These are phyloP conservation scores for Petrocephalus sullivani DNA, from an alignment of 2,797 vertebrate genomes.

Conservation along the genomic window DNA sequence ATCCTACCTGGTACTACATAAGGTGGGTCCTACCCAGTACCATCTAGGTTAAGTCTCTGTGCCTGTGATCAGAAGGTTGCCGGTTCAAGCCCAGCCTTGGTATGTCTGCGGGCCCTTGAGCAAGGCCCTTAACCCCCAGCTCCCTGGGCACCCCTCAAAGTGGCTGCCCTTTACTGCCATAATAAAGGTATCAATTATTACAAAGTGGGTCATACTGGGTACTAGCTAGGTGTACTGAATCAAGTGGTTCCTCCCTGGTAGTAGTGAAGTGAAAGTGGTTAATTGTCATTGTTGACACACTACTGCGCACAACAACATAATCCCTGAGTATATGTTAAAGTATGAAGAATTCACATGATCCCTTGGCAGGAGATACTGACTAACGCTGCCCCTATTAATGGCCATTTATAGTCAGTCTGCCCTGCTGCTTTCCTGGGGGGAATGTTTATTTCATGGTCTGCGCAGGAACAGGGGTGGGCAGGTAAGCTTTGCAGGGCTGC, in stretches of 20 bases:
- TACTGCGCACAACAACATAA: not conserved
- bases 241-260: not conserved
- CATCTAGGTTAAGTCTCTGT: not conserved
- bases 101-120: too few relatives aligned
- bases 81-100: too few relatives aligned
- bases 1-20: not conserved
- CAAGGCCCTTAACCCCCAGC: too few relatives aligned
- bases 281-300: too few relatives aligned
- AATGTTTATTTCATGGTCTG: not conserved
- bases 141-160: too few relatives aligned
- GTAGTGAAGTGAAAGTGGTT: too few relatives aligned
- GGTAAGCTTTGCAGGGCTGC: not conserved
- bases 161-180: too few relatives aligned
- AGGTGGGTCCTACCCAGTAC: not conserved
- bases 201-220: not conserved
- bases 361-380: not conserved
- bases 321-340: not conserved
- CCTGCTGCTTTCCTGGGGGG: not conserved
- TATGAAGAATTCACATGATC: not conserved
- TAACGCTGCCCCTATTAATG: not conserved
- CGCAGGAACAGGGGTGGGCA: not conserved
- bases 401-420: not conserved
- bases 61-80: too few relatives aligned
- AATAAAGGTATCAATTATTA: too few relatives aligned
- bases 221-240: not conserved